Base-by-base conservation (phyloP, 2,888 invertebrate genomes). In the Rhamphomyia laevipes region DNA sequence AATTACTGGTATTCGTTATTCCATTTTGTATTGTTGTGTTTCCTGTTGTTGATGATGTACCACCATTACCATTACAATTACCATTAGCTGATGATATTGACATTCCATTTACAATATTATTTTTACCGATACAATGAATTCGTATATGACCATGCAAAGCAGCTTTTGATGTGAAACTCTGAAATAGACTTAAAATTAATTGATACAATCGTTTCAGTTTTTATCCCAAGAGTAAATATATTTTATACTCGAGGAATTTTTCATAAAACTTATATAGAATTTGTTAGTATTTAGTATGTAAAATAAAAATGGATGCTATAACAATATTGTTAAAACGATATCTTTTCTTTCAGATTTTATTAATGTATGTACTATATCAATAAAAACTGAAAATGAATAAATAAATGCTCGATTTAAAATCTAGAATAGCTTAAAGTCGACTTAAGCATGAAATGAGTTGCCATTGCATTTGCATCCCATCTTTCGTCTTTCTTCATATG, bases 161-260 rank as follows among this genome's bases (percentile, higher is more conserved):
- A 54, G 81, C 81, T 61, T 80, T 76, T 16, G 82, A 81, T 61
- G 77, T 77, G 69, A 82, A 82, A 65, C 79, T 79, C 82, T 82
- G 65, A 35, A 54, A 53, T 46, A 43, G 43, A 53, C 54, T 49
- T 48, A 23, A 51, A 52, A 51, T 52, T 45, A 45, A 52, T 51
- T 47, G 18, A 9, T 41, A 41, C 13, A 41, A 17, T 44, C 18
- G 27, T 43, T 12, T 15, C 13, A 27, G 38, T 18, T 41, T 18
- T 51, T 61, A 55, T 57, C 43, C 58, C 59, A 60, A 51, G 50
- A 47, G 45, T 50, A 54, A 50, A 49, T 3, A 46, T 15, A 33
- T 13, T n/a, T 35, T n/a, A n/a, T 4, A 35, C 7, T 13, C 15
- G 15, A 35, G n/a, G 12, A 33, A n/a, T n/a, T 12, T 33, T 33